Conservation (phyloP, 2,888 invertebrate genomes). For the Eristalis pertinax region DNA sequence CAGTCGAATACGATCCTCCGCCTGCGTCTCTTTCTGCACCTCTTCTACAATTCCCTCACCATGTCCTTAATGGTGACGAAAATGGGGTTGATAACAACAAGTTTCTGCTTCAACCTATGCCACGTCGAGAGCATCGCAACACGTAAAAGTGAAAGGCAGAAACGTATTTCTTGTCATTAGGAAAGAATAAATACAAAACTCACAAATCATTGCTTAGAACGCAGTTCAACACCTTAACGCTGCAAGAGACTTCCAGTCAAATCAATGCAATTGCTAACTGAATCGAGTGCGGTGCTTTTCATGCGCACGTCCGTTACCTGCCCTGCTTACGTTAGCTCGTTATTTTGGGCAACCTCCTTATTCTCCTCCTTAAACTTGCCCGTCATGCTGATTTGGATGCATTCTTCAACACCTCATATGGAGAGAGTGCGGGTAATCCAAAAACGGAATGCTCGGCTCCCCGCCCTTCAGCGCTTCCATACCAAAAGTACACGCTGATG, state of each 20-base stretch:
- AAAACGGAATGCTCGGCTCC: slow-evolving; percentile 22
- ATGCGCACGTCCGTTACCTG: slow-evolving; percentile 23
- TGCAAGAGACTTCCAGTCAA: background rate
- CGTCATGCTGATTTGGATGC: slow-evolving; percentile 40
- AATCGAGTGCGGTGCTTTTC: slow-evolving; percentile 19
- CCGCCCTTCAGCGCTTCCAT: background rate
- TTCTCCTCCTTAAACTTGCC: slow-evolving; percentile 29
- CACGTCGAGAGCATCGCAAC: background rate
- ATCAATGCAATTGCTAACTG: background rate
- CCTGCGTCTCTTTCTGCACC: no score
- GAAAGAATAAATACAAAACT: background rate
- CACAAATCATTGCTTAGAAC: slow-evolving; percentile 1
- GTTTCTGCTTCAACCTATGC: no score
- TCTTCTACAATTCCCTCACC: no score
- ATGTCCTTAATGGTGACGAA: no score
- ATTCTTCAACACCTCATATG: slow-evolving; percentile 41
- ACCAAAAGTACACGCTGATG: slow-evolving; percentile 25
- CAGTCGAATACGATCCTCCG: no score
- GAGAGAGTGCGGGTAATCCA: slow-evolving; percentile 13
- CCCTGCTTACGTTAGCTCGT: slow-evolving; percentile 10
- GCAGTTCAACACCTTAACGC: background rate
- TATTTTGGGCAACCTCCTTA: slow-evolving; percentile 8
- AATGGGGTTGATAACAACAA: no score
- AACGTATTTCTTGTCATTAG: background rate
- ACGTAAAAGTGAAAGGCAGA: background rate